Base-by-base conservation (phyloP, 64 coral and sea anemone species). In the Trachythela sp. region DNA sequence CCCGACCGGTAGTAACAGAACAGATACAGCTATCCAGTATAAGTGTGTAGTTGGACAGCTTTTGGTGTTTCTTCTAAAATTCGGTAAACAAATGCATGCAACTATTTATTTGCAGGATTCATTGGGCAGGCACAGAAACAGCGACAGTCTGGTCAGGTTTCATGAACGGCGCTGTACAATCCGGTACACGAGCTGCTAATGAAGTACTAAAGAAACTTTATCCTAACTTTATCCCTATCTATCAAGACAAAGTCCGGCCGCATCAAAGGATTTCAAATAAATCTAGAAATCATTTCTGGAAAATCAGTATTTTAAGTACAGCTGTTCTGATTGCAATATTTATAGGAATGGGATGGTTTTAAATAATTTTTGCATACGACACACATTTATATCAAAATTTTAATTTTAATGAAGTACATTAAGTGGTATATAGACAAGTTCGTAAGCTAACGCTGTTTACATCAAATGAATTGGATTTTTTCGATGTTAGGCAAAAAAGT, bases 81-180 rank as follows among this genome's bases (percentile, higher is more conserved):
- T 11, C 42, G 4, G 11, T 4, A 6, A 6, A 45, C 11, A 45
- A 45, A 45, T n/a, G n/a, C n/a, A 45, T 45, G 42, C 42, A 6
- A 45, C 11, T 64, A 64, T 27, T 64, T 64, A 20, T 64, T 64
- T 36, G 75, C 38, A 80, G 75, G 37, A 39, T 80, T 13, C 75
- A 80, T 36, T 80, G 75, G 75, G 32, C 75, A 17, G 75, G 75
- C 13, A 80, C 75, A 0, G 75, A 80, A 80, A 80, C 75, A 80
- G 75, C 75, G 7, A 38, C 75, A 29, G 31, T 80, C 0, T 80
- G 75, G 75, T 34, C 20, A 11, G 75, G 75, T 80, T 80, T 80
- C 31, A 80, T 80, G 75, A 80, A 80, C 38, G 75, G 75, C 34
- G 75, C 75, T 29, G 75, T 80, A 39, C 75, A 80, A 36, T 35